phyloP scores from a whole-genome alignment of 1,140 invertebrate species.

The Megathymus violae region DNA sequence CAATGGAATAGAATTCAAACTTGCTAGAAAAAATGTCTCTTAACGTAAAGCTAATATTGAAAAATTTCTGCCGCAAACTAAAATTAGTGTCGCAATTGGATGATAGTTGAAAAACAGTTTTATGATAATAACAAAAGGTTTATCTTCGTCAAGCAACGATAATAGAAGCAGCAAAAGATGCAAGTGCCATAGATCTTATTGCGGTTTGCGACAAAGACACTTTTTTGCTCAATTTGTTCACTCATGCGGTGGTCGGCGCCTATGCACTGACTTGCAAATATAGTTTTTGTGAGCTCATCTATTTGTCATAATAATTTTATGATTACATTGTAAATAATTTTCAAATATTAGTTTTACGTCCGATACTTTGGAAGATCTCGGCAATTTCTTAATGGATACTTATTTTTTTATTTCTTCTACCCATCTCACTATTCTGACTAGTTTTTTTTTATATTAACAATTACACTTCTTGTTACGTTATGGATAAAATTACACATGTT shows the following conservation, averaged over 20 bases:
- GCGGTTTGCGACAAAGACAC: conserved; percentile 72
- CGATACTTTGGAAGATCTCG: no score
- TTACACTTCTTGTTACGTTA: no score
- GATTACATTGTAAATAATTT: conserved; percentile 24
- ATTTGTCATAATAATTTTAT: conserved; percentile 57
- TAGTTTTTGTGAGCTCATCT: conserved; percentile 41
- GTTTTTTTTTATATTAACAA: conserved; percentile 14
- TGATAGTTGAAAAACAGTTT: background rate
- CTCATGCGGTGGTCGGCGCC: conserved; percentile 53
- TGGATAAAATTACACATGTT: no score
- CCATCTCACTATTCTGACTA: no score
- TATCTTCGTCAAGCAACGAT: conserved; percentile 10
- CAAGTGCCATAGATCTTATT: conserved; percentile 37
- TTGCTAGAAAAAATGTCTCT: background rate
- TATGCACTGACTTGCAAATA: conserved; percentile 61
- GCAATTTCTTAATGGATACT: background rate
- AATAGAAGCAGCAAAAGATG: conserved; percentile 14
- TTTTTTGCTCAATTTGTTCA: conserved; percentile 36
- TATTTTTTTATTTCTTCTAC: background rate
- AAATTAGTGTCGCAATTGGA: background rate
- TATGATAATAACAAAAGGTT: conserved; percentile 15
- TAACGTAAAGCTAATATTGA: conserved; percentile 10
- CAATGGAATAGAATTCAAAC: conserved; percentile 3
- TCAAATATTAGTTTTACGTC: conserved; percentile 50
- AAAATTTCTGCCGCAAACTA: conserved; percentile 9